These are phyloP conservation scores for Drosophila ogumai DNA, from an alignment of 1,140 invertebrate species.

Conservation along the genomic window DNA sequence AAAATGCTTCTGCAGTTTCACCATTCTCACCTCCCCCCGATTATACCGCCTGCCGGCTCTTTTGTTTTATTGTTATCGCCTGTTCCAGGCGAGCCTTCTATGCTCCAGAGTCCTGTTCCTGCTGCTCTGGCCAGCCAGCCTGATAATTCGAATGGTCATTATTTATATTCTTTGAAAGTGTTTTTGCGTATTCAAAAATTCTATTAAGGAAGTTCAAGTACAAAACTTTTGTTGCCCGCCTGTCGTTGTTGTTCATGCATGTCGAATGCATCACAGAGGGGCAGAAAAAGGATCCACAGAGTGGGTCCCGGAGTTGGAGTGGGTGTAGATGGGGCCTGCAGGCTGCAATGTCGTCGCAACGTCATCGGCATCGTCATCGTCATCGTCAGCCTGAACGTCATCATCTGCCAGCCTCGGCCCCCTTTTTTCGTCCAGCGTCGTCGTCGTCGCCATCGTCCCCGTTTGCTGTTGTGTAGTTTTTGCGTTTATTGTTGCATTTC, in stretches of 20 bases:
- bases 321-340: conserved; percentile 28
- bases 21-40: neutral
- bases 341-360: conserved; percentile 61
- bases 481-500: conserved; percentile 84
- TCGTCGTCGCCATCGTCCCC: conserved; percentile 29
- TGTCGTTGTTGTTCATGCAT: conserved; percentile 70
- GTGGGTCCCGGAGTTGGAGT: conserved; percentile 2
- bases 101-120: conserved; percentile 1
- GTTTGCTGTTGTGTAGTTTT: conserved; percentile 71
- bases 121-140: conserved; percentile 20
- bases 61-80: conserved; percentile 69
- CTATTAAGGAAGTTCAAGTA: conserved; percentile 83
- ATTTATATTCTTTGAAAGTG: conserved; percentile 84
- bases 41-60: conserved; percentile 20
- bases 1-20: neutral
- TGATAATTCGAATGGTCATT: conserved; percentile 82
- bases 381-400: conserved; percentile 43
- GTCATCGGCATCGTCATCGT: conserved; percentile 61
- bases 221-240: conserved; percentile 68
- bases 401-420: conserved; percentile 17
- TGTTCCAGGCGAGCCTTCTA: conserved; percentile 19
- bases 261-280: conserved; percentile 68
- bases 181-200: conserved; percentile 84
- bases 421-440: conserved; percentile 15
- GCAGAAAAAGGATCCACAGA: neutral